Evolutionary conservation across 2,797 vertebrate species (phyloP).

Genomic region (Balearica regulorum): DNA sequence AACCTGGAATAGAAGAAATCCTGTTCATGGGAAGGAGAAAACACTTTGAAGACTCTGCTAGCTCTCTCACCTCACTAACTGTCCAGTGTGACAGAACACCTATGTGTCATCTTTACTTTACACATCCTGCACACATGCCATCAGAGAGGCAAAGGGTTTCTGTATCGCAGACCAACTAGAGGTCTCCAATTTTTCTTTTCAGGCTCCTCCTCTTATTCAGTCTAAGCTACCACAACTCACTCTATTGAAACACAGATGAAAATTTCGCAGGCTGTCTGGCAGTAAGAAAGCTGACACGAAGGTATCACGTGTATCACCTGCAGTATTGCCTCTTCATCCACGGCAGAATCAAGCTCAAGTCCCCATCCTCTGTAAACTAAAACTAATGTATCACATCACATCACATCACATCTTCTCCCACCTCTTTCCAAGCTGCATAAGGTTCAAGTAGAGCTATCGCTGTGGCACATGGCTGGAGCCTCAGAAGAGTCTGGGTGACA

Average conservation of each 20-base stretch:
- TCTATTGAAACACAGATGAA: neutral
- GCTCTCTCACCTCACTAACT: neutral
- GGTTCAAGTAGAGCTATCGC: neutral
- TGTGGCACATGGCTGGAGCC: neutral
- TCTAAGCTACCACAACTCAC: neutral
- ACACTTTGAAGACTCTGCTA: neutral
- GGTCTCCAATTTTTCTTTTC: neutral
- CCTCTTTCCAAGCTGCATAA: neutral
- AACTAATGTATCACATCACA: neutral
- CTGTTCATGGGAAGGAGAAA: neutral
- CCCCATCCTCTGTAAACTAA: neutral
- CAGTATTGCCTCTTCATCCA: neutral
- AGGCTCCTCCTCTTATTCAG: neutral
- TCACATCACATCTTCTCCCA: neutral
- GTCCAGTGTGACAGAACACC: neutral
- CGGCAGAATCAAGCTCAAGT: neutral
- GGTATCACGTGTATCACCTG: neutral
- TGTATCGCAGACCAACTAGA: accelerated
- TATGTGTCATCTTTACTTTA: neutral
- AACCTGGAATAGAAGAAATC: neutral
- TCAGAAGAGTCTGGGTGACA: neutral
- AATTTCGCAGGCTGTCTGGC: neutral
- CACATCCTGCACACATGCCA: neutral
- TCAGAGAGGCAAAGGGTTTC: neutral
- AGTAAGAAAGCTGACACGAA: neutral